phyloP scores from a whole-genome alignment of 1,140 invertebrate genomes.

The Araneus ventricosus region DNA sequence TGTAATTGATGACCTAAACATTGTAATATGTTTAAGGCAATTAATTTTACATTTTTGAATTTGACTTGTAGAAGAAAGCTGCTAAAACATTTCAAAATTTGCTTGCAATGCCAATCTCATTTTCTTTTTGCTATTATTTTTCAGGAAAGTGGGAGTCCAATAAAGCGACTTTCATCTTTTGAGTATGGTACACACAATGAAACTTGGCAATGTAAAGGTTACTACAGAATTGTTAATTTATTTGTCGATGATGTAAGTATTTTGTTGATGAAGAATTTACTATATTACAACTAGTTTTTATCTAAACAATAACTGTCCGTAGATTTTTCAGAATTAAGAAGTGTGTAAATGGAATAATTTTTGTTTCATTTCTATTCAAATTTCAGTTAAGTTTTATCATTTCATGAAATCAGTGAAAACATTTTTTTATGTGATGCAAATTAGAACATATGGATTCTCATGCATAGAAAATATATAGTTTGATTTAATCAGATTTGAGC shows the following conservation, averaged over 20 bases:
- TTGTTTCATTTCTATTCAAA: too few species aligned
- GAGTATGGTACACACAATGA: conserved; percentile 91
- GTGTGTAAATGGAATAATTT: too few species aligned
- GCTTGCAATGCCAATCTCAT: too few species aligned
- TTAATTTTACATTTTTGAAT: too few species aligned
- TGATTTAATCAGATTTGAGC: neutral
- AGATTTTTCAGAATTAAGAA: too few species aligned
- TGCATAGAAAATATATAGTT: neutral
- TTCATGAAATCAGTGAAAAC: neutral
- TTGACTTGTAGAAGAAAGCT: too few species aligned
- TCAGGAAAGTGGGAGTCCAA: conserved; percentile 77
- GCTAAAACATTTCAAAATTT: too few species aligned
- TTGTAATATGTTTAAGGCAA: too few species aligned
- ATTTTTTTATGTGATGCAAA: neutral
- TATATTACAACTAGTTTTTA: too few species aligned
- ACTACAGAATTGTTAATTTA: conserved; percentile 83
- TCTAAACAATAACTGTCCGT: too few species aligned
- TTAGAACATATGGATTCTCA: neutral
- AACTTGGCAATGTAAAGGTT: conserved; percentile 87
- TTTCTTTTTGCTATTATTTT: conserved; percentile 20
- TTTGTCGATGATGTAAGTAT: conserved; percentile 81
- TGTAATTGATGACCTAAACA: too few species aligned
- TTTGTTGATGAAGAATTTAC: neutral
- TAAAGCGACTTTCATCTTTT: conserved; percentile 87
- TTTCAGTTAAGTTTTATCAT: neutral